Evolutionary conservation across 1,140 invertebrate species (phyloP).

Genomic region (Calycopis cecrops): DNA sequence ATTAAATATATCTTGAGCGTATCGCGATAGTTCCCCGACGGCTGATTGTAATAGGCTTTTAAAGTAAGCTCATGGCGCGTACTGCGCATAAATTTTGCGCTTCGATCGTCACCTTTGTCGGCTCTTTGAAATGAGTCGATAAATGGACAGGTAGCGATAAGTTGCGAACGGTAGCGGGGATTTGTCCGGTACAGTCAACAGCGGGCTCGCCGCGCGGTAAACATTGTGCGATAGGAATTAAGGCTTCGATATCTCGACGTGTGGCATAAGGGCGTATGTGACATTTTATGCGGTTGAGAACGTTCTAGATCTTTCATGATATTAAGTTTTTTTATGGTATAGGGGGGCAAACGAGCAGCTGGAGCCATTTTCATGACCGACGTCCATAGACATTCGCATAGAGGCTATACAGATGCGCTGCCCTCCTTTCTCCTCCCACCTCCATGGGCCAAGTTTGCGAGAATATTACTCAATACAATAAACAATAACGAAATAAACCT

Average conservation of each 20-base stretch:
- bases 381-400: no score
- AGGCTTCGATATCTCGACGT: conserved; percentile 20
- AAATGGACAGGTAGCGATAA: conserved; percentile 58
- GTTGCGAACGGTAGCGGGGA: conserved; percentile 60
- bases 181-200: conserved; percentile 68
- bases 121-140: conserved; percentile 55
- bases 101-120: conserved; percentile 63
- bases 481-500: no score
- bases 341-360: no score
- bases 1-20: conserved; percentile 30
- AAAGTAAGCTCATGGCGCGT: conserved; percentile 32
- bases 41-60: conserved; percentile 41
- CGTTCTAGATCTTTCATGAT: no score
- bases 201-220: conserved; percentile 20
- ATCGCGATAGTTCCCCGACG: conserved; percentile 25
- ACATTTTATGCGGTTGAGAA: no score
- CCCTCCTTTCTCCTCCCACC: no score
- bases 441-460: no score
- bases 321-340: no score
- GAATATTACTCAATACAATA: no score
- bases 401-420: no score
- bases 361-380: no score
- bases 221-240: conserved; percentile 30
- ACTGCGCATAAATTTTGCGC: conserved; percentile 51
- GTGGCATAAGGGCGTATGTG: conserved; percentile 17